Evolutionary conservation across 1,140 invertebrate species (phyloP).

Genomic region (Pseudomyrmex sp.): DNA sequence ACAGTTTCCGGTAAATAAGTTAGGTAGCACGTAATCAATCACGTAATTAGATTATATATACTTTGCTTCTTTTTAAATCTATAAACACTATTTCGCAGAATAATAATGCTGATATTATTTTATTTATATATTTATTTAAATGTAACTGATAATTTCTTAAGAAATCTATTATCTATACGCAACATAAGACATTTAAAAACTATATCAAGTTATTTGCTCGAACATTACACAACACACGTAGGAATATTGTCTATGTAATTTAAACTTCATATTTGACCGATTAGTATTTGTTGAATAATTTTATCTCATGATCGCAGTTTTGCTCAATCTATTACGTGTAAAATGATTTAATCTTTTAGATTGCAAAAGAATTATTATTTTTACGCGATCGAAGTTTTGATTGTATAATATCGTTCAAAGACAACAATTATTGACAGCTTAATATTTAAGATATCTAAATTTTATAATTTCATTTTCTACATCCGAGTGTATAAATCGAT

Average conservation of each 20-base stretch:
- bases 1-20: constrained; percentile 19
- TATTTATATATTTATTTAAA: no score
- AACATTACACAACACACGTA: neutral
- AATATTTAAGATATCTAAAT: constrained; percentile 8
- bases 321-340: neutral
- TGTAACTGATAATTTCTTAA: no score
- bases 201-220: neutral
- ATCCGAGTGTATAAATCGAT: neutral
- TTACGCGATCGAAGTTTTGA: neutral
- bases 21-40: constrained; percentile 10
- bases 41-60: neutral
- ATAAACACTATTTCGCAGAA: neutral
- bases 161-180: no score
- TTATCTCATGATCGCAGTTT: neutral
- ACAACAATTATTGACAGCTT: neutral
- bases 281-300: constrained; percentile 15
- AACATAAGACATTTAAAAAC: neutral
- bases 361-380: neutral
- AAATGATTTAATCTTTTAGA: neutral
- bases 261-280: neutral
- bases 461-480: constrained; percentile 13
- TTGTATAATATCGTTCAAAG: constrained; percentile 7
- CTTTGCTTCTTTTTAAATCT: constrained; percentile 41
- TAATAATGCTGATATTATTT: no score
- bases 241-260: neutral